Conservation (phyloP, 1,140 invertebrate species). For the Apis laboriosa region DNA sequence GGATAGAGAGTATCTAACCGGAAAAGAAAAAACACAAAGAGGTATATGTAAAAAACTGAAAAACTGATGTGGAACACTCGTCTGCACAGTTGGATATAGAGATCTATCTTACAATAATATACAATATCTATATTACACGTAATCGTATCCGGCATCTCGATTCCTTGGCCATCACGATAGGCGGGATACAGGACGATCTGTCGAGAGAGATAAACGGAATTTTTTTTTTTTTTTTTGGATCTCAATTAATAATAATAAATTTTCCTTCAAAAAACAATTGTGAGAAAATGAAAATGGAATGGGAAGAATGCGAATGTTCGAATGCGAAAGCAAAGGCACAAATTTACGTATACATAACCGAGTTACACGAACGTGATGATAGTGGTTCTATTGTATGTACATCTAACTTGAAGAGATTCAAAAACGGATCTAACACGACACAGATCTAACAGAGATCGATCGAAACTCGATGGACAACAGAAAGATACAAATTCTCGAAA, state of each 20-base stretch:
- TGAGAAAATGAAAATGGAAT: neutral
- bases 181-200: constrained; percentile 16
- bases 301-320: too few relatives aligned
- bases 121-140: constrained; percentile 36
- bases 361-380: too few relatives aligned
- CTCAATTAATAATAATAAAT: neutral
- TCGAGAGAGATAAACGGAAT: constrained; percentile 3
- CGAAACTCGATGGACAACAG: neutral
- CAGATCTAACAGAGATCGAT: constrained; percentile 5
- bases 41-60: constrained; percentile 56
- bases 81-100: neutral
- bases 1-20: constrained; percentile 82
- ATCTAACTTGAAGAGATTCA: neutral
- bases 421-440: too few relatives aligned
- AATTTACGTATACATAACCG: too few relatives aligned
- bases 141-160: neutral
- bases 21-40: constrained; percentile 61
- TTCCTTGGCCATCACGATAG: constrained; percentile 6
- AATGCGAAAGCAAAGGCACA: too few relatives aligned
- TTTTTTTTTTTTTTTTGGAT: neutral
- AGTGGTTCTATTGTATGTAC: neutral
- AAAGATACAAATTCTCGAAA: neutral
- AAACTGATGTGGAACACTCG: constrained; percentile 16
- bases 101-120: constrained; percentile 45
- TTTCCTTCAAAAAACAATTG: neutral